Evolutionary conservation across 2,797 vertebrate genomes (phyloP).

Genomic region (Adrianichthys oophorus): DNA sequence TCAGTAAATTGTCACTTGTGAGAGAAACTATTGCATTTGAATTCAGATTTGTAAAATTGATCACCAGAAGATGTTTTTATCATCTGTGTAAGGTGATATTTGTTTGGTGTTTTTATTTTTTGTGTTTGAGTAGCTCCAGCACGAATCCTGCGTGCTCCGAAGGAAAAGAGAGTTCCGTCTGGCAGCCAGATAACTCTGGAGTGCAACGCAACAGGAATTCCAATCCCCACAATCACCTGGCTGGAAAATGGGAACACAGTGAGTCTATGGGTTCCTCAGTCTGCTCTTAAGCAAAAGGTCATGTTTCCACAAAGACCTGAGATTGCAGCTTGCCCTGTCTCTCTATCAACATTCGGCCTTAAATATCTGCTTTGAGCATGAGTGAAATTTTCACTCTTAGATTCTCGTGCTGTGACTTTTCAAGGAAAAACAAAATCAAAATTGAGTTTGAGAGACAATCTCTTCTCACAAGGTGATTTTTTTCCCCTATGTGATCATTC

Average conservation of each 20-base stretch:
- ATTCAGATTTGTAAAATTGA: background rate
- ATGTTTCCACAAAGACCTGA: background rate
- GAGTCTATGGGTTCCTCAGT: constrained; percentile 64
- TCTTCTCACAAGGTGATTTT: too few relatives aligned
- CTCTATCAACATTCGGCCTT: constrained; percentile 22
- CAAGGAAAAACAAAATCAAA: too few relatives aligned
- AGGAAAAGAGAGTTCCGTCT: constrained; percentile 89
- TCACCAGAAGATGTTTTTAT: too few relatives aligned
- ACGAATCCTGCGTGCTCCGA: constrained; percentile 90
- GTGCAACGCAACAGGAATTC: constrained; percentile 90
- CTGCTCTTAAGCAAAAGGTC: background rate
- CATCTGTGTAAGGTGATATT: too few relatives aligned
- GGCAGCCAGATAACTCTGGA: constrained; percentile 87
- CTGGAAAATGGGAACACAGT: constrained; percentile 95
- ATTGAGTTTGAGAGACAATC: too few relatives aligned
- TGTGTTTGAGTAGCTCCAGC: constrained; percentile 85
- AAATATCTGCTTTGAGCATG: constrained; percentile 27
- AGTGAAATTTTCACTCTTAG: constrained; percentile 31
- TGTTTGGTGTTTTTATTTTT: constrained; percentile 1
- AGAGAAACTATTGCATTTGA: background rate
- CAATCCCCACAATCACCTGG: constrained; percentile 92
- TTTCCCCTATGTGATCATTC: too few relatives aligned
- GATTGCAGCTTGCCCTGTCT: constrained; percentile 16
- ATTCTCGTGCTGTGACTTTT: too few relatives aligned
- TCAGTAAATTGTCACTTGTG: background rate